Evolutionary conservation across 1,140 invertebrate species (phyloP).

Genomic region (Physella acuta): DNA sequence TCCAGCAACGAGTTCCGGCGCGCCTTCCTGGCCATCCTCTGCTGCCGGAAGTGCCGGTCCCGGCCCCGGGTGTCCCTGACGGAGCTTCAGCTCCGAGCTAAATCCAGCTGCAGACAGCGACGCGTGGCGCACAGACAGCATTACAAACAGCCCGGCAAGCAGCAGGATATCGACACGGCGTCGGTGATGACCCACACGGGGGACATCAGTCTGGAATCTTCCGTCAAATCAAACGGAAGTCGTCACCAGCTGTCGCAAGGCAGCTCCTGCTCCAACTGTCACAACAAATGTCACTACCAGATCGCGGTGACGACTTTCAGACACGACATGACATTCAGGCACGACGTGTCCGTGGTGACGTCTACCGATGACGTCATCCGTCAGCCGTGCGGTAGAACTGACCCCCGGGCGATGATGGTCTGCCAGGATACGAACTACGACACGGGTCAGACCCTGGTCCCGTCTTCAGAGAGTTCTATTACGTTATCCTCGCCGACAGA

Average conservation of each 20-base stretch:
- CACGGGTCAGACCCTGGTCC: background rate
- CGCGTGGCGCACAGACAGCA: background rate
- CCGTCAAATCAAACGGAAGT: background rate
- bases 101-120: background rate
- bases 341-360: background rate
- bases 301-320: background rate
- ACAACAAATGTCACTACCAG: background rate
- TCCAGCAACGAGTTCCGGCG: slow-evolving; percentile 94
- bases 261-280: background rate
- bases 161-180: background rate
- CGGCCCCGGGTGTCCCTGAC: slow-evolving; percentile 29
- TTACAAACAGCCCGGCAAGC: background rate
- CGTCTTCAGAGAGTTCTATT: background rate
- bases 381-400: too few species aligned
- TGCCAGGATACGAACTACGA: too few species aligned
- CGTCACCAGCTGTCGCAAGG: background rate
- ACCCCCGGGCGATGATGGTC: too few species aligned
- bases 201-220: background rate
- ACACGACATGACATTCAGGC: background rate
- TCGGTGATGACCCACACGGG: background rate
- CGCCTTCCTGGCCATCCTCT: slow-evolving; percentile 51
- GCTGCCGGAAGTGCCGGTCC: slow-evolving; percentile 30
- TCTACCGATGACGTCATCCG: too few species aligned
- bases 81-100: slow-evolving; percentile 14
- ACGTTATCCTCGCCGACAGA: too few species aligned